Evolutionary conservation across 2,113 vertebrate species (phyloP).

Genomic region (Microcebus tavaratra): DNA sequence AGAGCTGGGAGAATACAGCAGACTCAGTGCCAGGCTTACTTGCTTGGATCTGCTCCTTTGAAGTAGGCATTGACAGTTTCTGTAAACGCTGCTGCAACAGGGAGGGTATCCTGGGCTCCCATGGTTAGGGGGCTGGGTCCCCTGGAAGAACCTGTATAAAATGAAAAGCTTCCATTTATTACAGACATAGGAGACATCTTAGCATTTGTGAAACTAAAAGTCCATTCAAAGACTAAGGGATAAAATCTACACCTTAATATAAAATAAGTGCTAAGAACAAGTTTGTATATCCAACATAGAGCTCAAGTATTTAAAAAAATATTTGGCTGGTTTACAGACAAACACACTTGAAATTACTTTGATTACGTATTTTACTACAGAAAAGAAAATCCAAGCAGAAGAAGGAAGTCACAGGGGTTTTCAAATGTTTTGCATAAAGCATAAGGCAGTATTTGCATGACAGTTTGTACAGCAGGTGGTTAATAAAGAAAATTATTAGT

Average conservation of each 20-base stretch:
- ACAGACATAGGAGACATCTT: neutral
- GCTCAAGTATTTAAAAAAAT: conserved; percentile 43
- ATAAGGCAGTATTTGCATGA: conserved; percentile 76
- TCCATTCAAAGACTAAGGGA: neutral
- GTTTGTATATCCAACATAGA: neutral
- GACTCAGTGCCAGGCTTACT: conserved; percentile 84
- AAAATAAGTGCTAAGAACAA: neutral
- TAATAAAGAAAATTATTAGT: neutral
- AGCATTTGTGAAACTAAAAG: neutral
- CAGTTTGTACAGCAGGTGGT: conserved; percentile 74
- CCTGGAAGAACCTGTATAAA: conserved; percentile 92
- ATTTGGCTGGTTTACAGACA: conserved; percentile 19
- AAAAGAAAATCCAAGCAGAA: conserved; percentile 66
- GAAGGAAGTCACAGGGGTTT: neutral
- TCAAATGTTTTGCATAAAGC: neutral
- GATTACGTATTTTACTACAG: conserved; percentile 42
- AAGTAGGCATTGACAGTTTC: conserved; percentile 98
- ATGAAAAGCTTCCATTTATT: conserved; percentile 71
- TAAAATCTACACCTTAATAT: neutral
- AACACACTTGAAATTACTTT: conserved; percentile 57
- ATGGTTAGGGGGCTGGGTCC: conserved; percentile 98
- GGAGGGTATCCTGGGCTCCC: conserved; percentile 97
- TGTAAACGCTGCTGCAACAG: conserved; percentile 97
- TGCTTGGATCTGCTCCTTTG: conserved; percentile 98
- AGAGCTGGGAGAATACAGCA: neutral